A percentile compares a stretch with the other conserved stretches of the same genome.
phyloP scores from a whole-genome alignment of 2,113 vertebrate species.

The Todiramphus chloris region DNA sequence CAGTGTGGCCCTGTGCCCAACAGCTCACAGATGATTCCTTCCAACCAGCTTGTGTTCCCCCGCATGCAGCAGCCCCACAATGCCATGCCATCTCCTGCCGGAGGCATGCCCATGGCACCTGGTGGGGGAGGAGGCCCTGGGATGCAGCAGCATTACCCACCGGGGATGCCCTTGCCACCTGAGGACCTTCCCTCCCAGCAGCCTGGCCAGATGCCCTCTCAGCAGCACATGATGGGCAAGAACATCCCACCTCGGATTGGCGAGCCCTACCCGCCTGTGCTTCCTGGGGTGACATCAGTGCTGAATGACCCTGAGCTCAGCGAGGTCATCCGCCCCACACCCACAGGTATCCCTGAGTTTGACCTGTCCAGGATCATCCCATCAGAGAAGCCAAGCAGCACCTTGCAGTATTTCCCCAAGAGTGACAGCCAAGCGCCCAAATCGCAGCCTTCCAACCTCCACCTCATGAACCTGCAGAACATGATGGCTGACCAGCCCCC shows the following conservation, averaged over 20 bases:
- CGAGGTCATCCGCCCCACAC: slow-evolving; percentile 92
- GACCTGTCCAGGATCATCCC: slow-evolving; percentile 98
- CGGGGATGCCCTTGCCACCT: slow-evolving; percentile 77
- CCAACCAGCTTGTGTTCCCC: slow-evolving; percentile 84
- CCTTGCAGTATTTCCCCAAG: slow-evolving; percentile 98
- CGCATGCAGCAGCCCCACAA: slow-evolving; percentile 81
- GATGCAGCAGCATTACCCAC: slow-evolving; percentile 76
- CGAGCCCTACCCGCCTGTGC: slow-evolving; percentile 73
- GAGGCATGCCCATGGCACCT: slow-evolving; percentile 60
- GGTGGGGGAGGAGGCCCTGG: slow-evolving; percentile 57
- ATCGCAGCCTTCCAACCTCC: slow-evolving; percentile 89
- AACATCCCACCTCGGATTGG: slow-evolving; percentile 80
- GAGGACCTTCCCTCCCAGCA: slow-evolving; percentile 85
- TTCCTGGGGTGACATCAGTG: slow-evolving; percentile 79
- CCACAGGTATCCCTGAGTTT: slow-evolving; percentile 94
- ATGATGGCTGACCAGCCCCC: slow-evolving; percentile 96
- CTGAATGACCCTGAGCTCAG: slow-evolving; percentile 92
- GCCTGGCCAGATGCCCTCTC: slow-evolving; percentile 74
- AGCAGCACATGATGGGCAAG: slow-evolving; percentile 85
- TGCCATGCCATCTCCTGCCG: slow-evolving; percentile 56
- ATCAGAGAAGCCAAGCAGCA: slow-evolving; percentile 97
- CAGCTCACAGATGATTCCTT: slow-evolving; percentile 86
- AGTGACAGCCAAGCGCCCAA: slow-evolving; percentile 79
- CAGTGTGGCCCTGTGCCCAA: slow-evolving; percentile 77
- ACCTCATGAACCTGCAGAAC: slow-evolving; percentile 96